Evolutionary conservation across 2,888 invertebrate species (phyloP), one percentile per base, ranked within the genome.

Genomic region (Agonopterix alstromeriana): DNA sequence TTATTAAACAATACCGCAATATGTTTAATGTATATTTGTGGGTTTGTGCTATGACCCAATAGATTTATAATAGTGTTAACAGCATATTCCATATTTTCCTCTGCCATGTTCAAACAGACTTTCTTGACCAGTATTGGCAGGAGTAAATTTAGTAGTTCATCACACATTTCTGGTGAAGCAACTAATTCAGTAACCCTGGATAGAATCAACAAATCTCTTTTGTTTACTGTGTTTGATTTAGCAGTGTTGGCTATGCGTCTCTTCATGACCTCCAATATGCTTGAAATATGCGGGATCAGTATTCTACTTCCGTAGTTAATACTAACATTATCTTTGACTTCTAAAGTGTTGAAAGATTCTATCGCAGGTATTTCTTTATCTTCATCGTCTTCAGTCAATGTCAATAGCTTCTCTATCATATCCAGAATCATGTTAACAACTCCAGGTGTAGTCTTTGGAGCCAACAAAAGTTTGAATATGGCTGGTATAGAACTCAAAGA

Each of bases 111-210:
- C 57, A 79, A 80, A 48, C 83, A 84, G 4, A 91, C 91, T 81
- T 92, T 93, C 58, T 91, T 92, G 0, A 93, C 87, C 12, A 94
- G 82, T 55, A 95, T 91, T 1, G 96, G 95, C 44, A 96, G 64
- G 4, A 95, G 73, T 3, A 96, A 77, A 49, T 90, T 89, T n/a
- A 96, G 71, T 36, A 96, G 78, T 36, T 91, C 90, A 54, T 94
- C 93, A 60, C 94, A 94, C 2, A 92, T 90, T 46, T 91, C 90
- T 0, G 92, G 82, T 48, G 93, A 92, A 8, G 91, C 90, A 0
- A 94, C 94, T 52, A 95, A 86, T 69, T 94, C 93, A 0, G 96
- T 95, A 8, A 95, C 90, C 57, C 94, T 89, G 0, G 94, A 94
- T 1, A 97, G 78, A 53, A 97, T 93, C 12, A 92, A 84, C 8